Evolutionary conservation across 2,113 vertebrate species (phyloP), one percentile per base, ranked within the genome.

Genomic region (Odontesthes bonariensis): DNA sequence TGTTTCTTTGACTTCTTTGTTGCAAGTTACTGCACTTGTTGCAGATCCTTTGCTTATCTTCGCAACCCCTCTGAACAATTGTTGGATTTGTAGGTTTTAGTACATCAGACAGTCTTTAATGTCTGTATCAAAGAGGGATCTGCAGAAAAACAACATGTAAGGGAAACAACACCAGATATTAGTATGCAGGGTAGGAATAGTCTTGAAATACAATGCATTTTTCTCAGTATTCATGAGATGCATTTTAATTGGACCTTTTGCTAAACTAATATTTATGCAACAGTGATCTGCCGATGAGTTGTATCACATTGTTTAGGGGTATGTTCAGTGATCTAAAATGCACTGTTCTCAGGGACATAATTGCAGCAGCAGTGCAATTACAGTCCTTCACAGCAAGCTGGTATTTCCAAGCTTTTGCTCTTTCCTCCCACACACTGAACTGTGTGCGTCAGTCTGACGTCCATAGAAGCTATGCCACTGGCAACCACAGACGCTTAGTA

Each of bases 361-460:
- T 92, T 91, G 84, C 82, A 68, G 35, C 40, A 31, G 75, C 71
- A 54, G 73, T 56, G 87, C 86, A 93, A 92, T 92, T 91, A 92
- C 87, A 89, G 86, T 84, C 85, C 82, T 91, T 90, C 84, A 86
- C 92, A 91, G 87, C 71, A 79, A 81, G 79, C 72, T 85, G 83
- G 83, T 76, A 82, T 88, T 87, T 88, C 82, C 75, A 60, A 71
- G 85, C 89, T 86, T 82, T 80, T 88, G 85, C 88, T 89, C 77
- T 89, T 82, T 90, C 89, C 92, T 90, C 91, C 92, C 91, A 92
- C 92, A 90, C 89, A 74, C 77, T 49, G 60, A 77, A 83, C 86
- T 74, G 80, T 86, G 84, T 93, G 92, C 92, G 92, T 93, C 92
- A 93, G 78, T 79, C 79, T 93, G 92, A 93, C 91, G 92, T 90